Evolutionary conservation across 2,888 invertebrate genomes (phyloP), one percentile per base, ranked within the genome.

Genomic region (Aphrophora alni): DNA sequence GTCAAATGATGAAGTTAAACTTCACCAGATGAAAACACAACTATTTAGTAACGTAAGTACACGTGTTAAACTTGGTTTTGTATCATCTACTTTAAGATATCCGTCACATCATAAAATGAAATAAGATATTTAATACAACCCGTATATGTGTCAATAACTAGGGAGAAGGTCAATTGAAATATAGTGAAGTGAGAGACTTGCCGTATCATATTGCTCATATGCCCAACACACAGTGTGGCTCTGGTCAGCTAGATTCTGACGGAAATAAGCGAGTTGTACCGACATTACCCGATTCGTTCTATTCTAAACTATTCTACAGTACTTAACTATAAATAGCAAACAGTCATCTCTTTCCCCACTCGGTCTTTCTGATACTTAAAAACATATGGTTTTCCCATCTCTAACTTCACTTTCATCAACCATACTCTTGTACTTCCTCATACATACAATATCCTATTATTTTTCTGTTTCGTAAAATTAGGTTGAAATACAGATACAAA

Each of bases 151-250:
- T 59, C 59, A 59, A 59, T 59, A 59, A 21, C 21, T 59, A 59
- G 4, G 59, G 59, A 59, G 59, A 59, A 59, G 59, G 59, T 59
- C 59, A 59, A 59, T 59, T 59, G 59, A 59, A 59, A 59, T 59
- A 59, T 44, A 12, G 59, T 21, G 7, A 1, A 21, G 21, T 59
- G 5, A 3, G 2, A 2, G 7, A 5, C 33, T 33, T 33, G 59
- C 59, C 4, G 59, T 21, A 59, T 59, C 14, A 59, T 7, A 14
- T 59, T 59, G 59, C 59, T 21, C 17, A 44, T 12, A 17, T 44
- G 17, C 44, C 3, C 3, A 4, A 44, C 44, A 44, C 14, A 33
- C 14, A 12, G 59, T 59, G 59, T 59, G 59, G 21, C 59, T 59
- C 59, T 59, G 59, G 59, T 59, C 59, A 59, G 59, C 21, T 21